phyloP scores from a whole-genome alignment of 2,888 invertebrate species.

The Platypus cylindrus region DNA sequence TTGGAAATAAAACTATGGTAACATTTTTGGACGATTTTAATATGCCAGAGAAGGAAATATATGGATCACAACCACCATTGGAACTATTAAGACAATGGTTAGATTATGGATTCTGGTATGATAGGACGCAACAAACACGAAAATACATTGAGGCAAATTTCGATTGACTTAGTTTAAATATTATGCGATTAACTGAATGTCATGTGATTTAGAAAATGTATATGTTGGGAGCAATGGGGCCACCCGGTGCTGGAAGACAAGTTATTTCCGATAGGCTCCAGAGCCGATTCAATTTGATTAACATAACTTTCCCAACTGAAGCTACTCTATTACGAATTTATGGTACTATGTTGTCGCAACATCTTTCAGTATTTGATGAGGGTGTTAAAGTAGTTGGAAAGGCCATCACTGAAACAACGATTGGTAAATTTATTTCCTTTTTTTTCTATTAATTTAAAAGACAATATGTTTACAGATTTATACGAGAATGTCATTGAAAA shows the following conservation, averaged over 20 bases:
- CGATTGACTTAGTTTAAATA: neutral
- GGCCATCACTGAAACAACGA: constrained; percentile 58
- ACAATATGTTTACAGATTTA: constrained; percentile 36
- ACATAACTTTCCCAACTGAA: constrained; percentile 73
- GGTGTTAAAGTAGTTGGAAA: constrained; percentile 62
- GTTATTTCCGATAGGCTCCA: constrained; percentile 64
- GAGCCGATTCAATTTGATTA: constrained; percentile 62
- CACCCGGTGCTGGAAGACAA: constrained; percentile 77
- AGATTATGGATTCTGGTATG: constrained; percentile 85
- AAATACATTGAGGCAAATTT: constrained; percentile 55
- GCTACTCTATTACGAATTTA: constrained; percentile 68
- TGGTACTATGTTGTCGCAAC: constrained; percentile 72
- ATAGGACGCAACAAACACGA: constrained; percentile 62
- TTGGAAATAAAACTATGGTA: constrained; percentile 71
- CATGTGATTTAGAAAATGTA: constrained; percentile 54
- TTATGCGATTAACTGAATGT: neutral
- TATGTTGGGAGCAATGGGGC: constrained; percentile 70
- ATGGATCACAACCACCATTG: constrained; percentile 80
- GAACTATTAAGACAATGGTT: constrained; percentile 77
- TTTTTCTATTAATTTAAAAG: neutral
- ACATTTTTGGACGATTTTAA: constrained; percentile 87
- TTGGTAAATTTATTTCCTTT: constrained; percentile 27
- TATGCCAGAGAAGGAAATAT: constrained; percentile 81
- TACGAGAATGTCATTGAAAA: constrained; percentile 60
- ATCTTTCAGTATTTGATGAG: constrained; percentile 61